Percentiles rank a stretch among this genome's conserved stretches.
These are phyloP conservation scores for Anoncus sp. DNA, from an alignment of 2,888 invertebrate species.

Conservation along the genomic window DNA sequence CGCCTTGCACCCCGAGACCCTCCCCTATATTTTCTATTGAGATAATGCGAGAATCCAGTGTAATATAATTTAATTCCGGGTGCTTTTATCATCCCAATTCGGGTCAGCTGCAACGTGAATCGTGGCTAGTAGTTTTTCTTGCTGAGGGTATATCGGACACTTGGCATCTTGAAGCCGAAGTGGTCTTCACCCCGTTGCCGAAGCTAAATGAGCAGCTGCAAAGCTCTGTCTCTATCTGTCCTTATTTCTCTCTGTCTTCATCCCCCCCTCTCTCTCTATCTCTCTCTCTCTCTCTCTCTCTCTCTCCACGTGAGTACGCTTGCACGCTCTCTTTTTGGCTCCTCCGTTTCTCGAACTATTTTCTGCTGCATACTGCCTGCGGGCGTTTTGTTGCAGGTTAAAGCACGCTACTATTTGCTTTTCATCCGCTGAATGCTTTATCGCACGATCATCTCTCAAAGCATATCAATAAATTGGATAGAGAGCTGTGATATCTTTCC, in stretches of 20 bases:
- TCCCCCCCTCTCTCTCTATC: neutral
- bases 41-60: neutral
- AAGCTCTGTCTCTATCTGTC: slow-evolving; percentile 32
- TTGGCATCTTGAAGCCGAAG: slow-evolving; percentile 54
- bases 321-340: too few relatives aligned
- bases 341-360: too few relatives aligned
- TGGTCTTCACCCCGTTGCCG: slow-evolving; percentile 46
- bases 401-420: too few relatives aligned
- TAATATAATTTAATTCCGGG: slow-evolving; percentile 41
- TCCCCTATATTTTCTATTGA: neutral
- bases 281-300: slow-evolving; percentile 1
- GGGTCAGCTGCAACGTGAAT: slow-evolving; percentile 21
- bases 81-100: slow-evolving; percentile 22
- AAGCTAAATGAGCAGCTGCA: slow-evolving; percentile 56
- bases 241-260: too few relatives aligned
- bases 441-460: too few relatives aligned
- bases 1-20: too few relatives aligned
- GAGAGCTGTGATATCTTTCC: too few relatives aligned
- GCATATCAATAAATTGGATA: too few relatives aligned
- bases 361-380: too few relatives aligned
- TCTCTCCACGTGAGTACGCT: neutral
- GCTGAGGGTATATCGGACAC: slow-evolving; percentile 58
- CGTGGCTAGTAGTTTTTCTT: slow-evolving; percentile 58
- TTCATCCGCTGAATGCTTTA: too few relatives aligned
- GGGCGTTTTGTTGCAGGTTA: too few relatives aligned